Conservation (phyloP, 2,797 vertebrate genomes). For the Enteromius viviparus region DNA sequence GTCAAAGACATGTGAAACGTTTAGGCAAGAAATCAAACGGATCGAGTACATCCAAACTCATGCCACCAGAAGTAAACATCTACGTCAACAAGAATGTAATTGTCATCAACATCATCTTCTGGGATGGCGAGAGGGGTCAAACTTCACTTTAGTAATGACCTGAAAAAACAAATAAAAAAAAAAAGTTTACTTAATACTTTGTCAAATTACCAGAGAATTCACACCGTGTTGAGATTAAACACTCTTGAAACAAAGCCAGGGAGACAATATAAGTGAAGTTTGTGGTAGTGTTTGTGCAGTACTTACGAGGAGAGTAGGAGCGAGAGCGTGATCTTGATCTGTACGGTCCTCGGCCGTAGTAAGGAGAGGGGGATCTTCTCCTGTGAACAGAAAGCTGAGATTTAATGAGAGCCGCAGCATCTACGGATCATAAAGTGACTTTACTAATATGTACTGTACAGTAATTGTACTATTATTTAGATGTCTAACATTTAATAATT, state of each 20-base stretch:
- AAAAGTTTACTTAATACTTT: neutral
- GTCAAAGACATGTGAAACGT: conserved; percentile 31
- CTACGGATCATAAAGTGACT: neutral
- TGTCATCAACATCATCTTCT: conserved; percentile 8
- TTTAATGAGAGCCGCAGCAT: neutral
- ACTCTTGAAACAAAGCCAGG: neutral
- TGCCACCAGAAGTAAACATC: conserved; percentile 35
- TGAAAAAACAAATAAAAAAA: conserved; percentile 60
- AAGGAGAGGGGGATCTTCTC: conserved; percentile 92
- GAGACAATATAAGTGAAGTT: neutral
- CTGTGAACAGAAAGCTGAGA: conserved; percentile 66
- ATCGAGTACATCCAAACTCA: conserved; percentile 16
- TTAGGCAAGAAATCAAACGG: conserved; percentile 26
- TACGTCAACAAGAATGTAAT: neutral
- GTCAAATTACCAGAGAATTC: neutral
- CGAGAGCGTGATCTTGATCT: conserved; percentile 92
- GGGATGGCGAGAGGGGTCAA: conserved; percentile 20
- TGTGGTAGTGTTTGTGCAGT: neutral
- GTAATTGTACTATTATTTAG: neutral
- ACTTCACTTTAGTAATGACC: conserved; percentile 74
- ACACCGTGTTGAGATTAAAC: neutral
- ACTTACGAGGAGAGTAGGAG: conserved; percentile 95
- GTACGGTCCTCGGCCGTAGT: conserved; percentile 91
- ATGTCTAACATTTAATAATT: neutral
- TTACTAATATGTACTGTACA: neutral